phyloP scores from a whole-genome alignment of 1,140 invertebrate genomes.

The Grapholita molesta region DNA sequence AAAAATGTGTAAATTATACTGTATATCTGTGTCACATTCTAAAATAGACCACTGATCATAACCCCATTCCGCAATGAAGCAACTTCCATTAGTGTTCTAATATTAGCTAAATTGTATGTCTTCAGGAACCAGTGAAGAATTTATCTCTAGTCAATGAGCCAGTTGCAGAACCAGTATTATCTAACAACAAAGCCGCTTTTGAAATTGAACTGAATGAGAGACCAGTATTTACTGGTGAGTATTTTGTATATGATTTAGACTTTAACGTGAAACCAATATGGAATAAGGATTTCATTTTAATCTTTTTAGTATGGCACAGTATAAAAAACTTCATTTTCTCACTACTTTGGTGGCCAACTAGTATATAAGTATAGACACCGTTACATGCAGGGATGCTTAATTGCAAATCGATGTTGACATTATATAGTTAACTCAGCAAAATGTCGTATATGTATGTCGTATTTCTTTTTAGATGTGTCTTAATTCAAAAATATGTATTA shows the following conservation, averaged over 20 bases:
- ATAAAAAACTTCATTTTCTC: too few species aligned
- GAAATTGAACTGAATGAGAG: slow-evolving; percentile 42
- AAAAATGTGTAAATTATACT: neutral
- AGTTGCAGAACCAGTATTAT: slow-evolving; percentile 19
- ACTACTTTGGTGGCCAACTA: too few species aligned
- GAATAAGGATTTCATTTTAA: too few species aligned
- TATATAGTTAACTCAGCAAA: too few species aligned
- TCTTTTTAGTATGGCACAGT: too few species aligned
- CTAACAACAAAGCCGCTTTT: slow-evolving; percentile 37
- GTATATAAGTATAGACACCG: too few species aligned
- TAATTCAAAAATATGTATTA: too few species aligned
- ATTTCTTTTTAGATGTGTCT: too few species aligned
- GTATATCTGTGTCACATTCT: neutral
- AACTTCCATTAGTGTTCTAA: neutral
- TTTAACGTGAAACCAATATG: neutral
- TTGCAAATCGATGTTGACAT: too few species aligned
- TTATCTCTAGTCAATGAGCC: slow-evolving; percentile 43
- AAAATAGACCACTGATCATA: neutral
- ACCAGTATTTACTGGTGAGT: slow-evolving; percentile 53
- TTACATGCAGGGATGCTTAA: too few species aligned
- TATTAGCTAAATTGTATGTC: neutral
- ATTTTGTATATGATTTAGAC: neutral
- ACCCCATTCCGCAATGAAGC: neutral
- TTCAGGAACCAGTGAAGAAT: slow-evolving; percentile 43
- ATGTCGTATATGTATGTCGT: too few species aligned